phyloP scores from a whole-genome alignment of 2,888 invertebrate genomes.

The Pseudococcus viburni region DNA sequence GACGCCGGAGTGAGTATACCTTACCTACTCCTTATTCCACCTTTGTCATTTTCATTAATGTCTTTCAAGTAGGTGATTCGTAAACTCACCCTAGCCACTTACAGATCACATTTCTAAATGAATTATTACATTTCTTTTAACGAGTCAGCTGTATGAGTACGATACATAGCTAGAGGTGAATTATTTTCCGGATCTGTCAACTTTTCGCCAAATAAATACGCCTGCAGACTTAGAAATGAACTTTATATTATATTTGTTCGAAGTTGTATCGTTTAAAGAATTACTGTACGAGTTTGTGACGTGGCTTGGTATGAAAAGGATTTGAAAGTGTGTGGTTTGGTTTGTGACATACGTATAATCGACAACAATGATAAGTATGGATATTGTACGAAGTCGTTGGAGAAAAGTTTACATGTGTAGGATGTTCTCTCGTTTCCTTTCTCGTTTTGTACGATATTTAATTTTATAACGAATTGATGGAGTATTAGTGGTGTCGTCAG shows the following conservation, averaged over 20 bases:
- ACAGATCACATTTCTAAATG: conserved; percentile 1
- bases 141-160: neutral
- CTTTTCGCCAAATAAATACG: neutral
- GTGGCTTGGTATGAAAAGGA: neutral
- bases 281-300: neutral
- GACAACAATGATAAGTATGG: neutral
- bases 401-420: neutral
- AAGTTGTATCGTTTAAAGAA: conserved; percentile 5
- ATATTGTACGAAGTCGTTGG: neutral
- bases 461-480: neutral
- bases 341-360: conserved; percentile 31
- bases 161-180: conserved; percentile 5
- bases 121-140: neutral
- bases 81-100: neutral
- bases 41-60: neutral
- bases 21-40: too few relatives aligned
- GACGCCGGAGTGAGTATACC: conserved; percentile 72
- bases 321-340: conserved; percentile 4
- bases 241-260: neutral
- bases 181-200: neutral
- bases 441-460: neutral
- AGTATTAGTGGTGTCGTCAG: too few relatives aligned
- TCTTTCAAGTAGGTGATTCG: neutral
- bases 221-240: conserved; percentile 21
- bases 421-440: neutral